A percentile compares a stretch with the other conserved stretches of the same genome.
Evolutionary conservation across 1,140 invertebrate genomes (phyloP).

Genomic region (Bombyx mori): ASM3026992v2 NC_085118.1:13503001-13503500

Average conservation of each 20-base stretch:
- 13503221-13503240: slow-evolving; percentile 6
- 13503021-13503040: too few species aligned
- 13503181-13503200: too few species aligned
- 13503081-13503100: too few species aligned
- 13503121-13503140: too few species aligned
- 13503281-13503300: slow-evolving; percentile 6
- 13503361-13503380: slow-evolving; percentile 7
- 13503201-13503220: not conserved
- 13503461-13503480: not conserved
- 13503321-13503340: slow-evolving; percentile 1
- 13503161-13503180: too few species aligned
- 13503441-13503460: not conserved
- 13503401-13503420: slow-evolving; percentile 4
- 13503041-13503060: too few species aligned
- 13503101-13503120: too few species aligned
- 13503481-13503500: too few species aligned
- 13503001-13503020: too few species aligned
- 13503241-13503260: slow-evolving; percentile 2
- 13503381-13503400: slow-evolving; percentile 4
- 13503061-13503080: too few species aligned
- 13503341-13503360: slow-evolving; percentile 4
- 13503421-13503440: slow-evolving; percentile 4
- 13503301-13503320: not conserved
- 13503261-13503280: slow-evolving; percentile 5
- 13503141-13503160: too few species aligned